Conservation (phyloP, 2,888 invertebrate species). For the Hipparchia sbordonii region DNA sequence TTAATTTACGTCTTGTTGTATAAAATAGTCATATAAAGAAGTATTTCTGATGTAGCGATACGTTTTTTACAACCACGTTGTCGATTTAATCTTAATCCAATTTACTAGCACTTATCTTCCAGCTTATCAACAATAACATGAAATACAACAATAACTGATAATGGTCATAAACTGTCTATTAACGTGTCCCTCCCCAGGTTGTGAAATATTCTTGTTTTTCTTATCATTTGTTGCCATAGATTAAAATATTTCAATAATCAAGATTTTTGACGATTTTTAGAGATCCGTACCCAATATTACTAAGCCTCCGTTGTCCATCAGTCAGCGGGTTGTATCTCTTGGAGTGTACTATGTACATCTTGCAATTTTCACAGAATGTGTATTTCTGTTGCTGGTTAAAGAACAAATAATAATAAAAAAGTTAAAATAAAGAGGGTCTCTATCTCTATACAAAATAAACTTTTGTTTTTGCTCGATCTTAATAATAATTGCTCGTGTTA, state of each 20-base stretch:
- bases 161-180: conserved; percentile 1
- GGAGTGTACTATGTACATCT: too few species aligned
- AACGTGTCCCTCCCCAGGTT: neutral
- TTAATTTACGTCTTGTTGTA: neutral
- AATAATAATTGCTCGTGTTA: too few species aligned
- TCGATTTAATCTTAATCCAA: conserved; percentile 14
- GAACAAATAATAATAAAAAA: too few species aligned
- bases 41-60: neutral
- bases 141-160: conserved; percentile 6
- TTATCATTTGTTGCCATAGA: neutral
- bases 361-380: too few species aligned
- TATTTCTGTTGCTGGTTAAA: too few species aligned
- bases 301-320: too few species aligned
- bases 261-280: neutral
- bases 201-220: neutral
- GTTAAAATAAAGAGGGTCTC: too few species aligned
- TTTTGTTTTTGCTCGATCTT: too few species aligned
- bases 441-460: too few species aligned
- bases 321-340: too few species aligned
- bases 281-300: too few species aligned
- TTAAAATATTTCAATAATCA: neutral
- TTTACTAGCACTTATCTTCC: neutral
- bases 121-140: conserved; percentile 18
- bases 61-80: conserved; percentile 2
- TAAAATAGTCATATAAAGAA: neutral